A percentile compares a stretch with the other conserved stretches of the same genome.
phyloP scores from a whole-genome alignment of 2,113 vertebrate genomes.

The Myotis brandtii region DNA sequence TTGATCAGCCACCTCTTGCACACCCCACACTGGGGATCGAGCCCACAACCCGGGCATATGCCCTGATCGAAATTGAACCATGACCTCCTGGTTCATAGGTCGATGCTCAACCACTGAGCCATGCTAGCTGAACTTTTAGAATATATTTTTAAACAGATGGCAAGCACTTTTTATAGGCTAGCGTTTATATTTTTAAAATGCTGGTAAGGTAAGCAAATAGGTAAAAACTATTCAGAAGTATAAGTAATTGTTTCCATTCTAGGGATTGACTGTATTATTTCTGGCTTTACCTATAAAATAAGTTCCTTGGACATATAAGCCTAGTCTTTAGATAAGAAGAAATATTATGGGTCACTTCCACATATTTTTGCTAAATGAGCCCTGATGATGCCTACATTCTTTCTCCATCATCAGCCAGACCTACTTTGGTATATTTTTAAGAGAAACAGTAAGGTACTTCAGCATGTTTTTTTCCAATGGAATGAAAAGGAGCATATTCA shows the following conservation, averaged over 20 bases:
- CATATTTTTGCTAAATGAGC: conserved; percentile 15
- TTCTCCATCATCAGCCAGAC: neutral
- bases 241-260: neutral
- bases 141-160: conserved; percentile 45
- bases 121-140: neutral
- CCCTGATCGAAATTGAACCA: too few species aligned
- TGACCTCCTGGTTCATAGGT: too few species aligned
- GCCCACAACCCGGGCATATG: too few species aligned
- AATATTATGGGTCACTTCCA: neutral
- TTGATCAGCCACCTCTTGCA: too few species aligned
- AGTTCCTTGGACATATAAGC: neutral
- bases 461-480: neutral
- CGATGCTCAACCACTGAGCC: too few species aligned
- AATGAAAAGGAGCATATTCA: neutral
- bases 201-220: neutral
- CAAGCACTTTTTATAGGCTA: neutral
- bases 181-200: neutral
- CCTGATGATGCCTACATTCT: neutral
- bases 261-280: neutral
- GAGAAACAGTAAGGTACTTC: neutral
- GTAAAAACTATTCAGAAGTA: neutral
- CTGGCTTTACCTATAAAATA: neutral
- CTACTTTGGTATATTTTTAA: neutral
- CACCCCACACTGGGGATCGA: too few species aligned
- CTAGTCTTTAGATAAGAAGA: neutral